A percentile compares a stretch with the other conserved stretches of the same genome.
Conservation (phyloP, 92 coral and sea anemone species). For the Zoanthus gigantus region DNA sequence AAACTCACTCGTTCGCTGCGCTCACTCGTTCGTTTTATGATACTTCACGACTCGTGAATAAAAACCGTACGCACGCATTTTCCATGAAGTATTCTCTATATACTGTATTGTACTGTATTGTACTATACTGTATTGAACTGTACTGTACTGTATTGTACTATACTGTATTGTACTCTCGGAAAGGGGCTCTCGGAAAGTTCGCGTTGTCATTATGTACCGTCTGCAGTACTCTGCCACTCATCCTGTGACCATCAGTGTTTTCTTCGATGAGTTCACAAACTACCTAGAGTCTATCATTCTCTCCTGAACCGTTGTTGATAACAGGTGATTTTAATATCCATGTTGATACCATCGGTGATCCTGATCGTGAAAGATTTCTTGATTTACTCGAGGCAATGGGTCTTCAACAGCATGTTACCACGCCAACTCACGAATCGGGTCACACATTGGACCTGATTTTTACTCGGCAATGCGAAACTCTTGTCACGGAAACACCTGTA, state of each 20-base stretch:
- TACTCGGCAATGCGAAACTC: constrained; percentile 53
- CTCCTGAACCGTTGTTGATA: constrained; percentile 59
- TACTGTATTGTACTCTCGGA: too few species aligned
- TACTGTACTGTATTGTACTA: too few species aligned
- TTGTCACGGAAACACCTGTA: constrained; percentile 58
- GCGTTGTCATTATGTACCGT: constrained; percentile 51
- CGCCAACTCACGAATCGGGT: constrained; percentile 53
- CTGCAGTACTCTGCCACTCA: constrained; percentile 57
- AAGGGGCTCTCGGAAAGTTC: constrained; percentile 26
- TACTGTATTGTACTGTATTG: too few species aligned
- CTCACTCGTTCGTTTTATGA: too few species aligned
- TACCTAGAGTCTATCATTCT: constrained; percentile 41
- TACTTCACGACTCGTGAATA: too few species aligned
- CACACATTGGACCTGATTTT: constrained; percentile 57
- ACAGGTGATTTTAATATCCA: constrained; percentile 58
- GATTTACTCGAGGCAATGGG: constrained; percentile 59
- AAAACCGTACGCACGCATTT: too few species aligned
- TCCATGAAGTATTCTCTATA: too few species aligned
- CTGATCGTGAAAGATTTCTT: constrained; percentile 40
- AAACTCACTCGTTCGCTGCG: too few species aligned
- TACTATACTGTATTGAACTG: too few species aligned
- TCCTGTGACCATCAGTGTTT: constrained; percentile 52
- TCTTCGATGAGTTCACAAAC: constrained; percentile 64
- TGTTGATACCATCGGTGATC: constrained; percentile 50
- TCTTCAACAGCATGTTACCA: constrained; percentile 50